phyloP scores from a whole-genome alignment of 2,888 invertebrate species.

The Hirtodrosophila alboralis region DNA sequence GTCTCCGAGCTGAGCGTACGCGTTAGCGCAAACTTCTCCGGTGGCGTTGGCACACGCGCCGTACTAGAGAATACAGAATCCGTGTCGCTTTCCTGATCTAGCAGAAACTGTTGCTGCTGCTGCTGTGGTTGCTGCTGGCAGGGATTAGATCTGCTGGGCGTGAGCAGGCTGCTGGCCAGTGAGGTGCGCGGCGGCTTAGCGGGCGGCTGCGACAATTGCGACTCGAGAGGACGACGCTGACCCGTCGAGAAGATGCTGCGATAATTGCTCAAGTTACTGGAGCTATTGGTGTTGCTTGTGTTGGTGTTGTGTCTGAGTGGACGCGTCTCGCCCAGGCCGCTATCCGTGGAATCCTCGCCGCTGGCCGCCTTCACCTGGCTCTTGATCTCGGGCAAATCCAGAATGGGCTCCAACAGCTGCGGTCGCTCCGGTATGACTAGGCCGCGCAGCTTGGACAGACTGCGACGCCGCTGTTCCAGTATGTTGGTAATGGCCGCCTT shows the following conservation, averaged over 20 bases:
- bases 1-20: slow-evolving; percentile 90
- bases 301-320: slow-evolving; percentile 24
- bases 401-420: slow-evolving; percentile 86
- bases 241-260: slow-evolving; percentile 64
- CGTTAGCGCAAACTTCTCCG: slow-evolving; percentile 86
- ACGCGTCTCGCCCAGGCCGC: slow-evolving; percentile 73
- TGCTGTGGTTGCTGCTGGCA: slow-evolving; percentile 25
- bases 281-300: background rate
- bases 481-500: slow-evolving; percentile 89
- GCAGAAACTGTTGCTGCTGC: slow-evolving; percentile 16
- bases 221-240: slow-evolving; percentile 69
- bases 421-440: slow-evolving; percentile 92
- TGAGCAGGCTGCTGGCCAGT: slow-evolving; percentile 45
- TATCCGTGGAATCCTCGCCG: slow-evolving; percentile 80
- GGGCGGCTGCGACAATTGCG: slow-evolving; percentile 71
- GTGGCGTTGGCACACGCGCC: slow-evolving; percentile 86
- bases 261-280: slow-evolving; percentile 62
- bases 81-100: slow-evolving; percentile 87
- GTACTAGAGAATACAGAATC: slow-evolving; percentile 94
- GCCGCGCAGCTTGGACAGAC: slow-evolving; percentile 93
- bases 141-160: slow-evolving; percentile 48
- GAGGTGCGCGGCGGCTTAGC: slow-evolving; percentile 83
- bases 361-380: slow-evolving; percentile 86
- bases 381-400: slow-evolving; percentile 93
- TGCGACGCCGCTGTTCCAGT: slow-evolving; percentile 92